These are phyloP conservation scores for Tragelaphus eurycerus DNA, from an alignment of 2,797 vertebrate species.

Conservation along the genomic window DNA sequence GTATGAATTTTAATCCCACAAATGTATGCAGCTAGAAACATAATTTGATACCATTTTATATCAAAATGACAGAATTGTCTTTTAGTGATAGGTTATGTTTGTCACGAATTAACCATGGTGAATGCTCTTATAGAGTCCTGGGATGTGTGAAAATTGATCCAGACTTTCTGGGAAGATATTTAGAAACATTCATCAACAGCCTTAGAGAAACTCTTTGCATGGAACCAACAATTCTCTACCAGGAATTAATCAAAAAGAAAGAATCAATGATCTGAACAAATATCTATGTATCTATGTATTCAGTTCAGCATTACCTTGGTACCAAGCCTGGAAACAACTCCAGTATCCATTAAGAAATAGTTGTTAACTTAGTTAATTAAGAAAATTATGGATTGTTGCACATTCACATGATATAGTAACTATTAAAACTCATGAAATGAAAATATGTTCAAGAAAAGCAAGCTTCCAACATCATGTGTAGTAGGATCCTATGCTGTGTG, in stretches of 20 bases:
- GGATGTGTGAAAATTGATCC: background rate
- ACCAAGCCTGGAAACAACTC: background rate
- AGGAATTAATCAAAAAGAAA: background rate
- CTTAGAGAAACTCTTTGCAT: background rate
- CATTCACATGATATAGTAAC: background rate
- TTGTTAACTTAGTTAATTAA: background rate
- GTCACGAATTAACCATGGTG: background rate
- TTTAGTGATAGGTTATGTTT: background rate
- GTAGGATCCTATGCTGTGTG: background rate
- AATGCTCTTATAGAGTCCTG: background rate
- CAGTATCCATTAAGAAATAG: background rate
- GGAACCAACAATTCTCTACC: background rate
- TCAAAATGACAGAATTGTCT: background rate
- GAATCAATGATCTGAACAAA: background rate
- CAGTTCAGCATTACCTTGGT: background rate
- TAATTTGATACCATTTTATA: background rate
- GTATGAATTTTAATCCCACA: background rate
- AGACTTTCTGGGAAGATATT: background rate
- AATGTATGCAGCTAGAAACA: background rate
- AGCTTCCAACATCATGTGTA: background rate
- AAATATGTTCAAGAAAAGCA: background rate
- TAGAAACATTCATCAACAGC: background rate
- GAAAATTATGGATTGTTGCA: background rate
- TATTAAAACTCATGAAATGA: background rate
- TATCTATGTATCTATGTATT: background rate